Base-by-base conservation (phyloP, 1,140 invertebrate genomes). In the Macrostomum lignano region DNA sequence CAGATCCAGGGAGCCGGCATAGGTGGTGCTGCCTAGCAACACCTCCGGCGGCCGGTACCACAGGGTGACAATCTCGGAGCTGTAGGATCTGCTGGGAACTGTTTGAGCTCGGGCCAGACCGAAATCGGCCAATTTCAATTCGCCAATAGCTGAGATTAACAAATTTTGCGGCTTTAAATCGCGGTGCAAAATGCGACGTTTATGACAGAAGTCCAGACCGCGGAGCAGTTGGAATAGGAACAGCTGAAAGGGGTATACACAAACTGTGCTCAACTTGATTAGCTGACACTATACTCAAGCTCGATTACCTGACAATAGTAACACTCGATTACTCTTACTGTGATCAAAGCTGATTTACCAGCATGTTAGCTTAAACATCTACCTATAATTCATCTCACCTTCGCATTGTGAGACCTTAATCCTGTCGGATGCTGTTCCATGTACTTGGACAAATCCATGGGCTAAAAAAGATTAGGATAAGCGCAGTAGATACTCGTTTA, bases 361-460 rank as follows among this genome's bases (percentile, higher is more conserved):
- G n/a, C n/a, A n/a, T n/a, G n/a, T n/a, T n/a, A n/a, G n/a, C n/a
- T n/a, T n/a, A n/a, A n/a, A n/a, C n/a, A n/a, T n/a, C n/a, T n/a
- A n/a, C n/a, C n/a, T n/a, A n/a, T n/a, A n/a, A n/a, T n/a, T n/a
- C n/a, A n/a, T n/a, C 43, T 45, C 45, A 58, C 55, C 45, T 57
- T 58, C 11, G 81, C 76, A 59, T 86, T 86, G 47, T 70, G 68
- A 40, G 74, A 69, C 54, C 79, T 72, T 42, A 91, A 61, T 19
- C 81, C 81, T 28, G 78, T 76, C 3, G 73, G 70, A 60, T 91
- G 75, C 55, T 73, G 69, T 50, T 88, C 86, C 69, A 94, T 73
- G 55, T 91, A 94, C 60, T 93, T 84, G 44, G 78, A 84, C 46
- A 94, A 64, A 63, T 93, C 84, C 39, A 81, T 88, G 60, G 88